Conservation (phyloP, 2,797 vertebrate species). For the Myotis vivesi region DNA sequence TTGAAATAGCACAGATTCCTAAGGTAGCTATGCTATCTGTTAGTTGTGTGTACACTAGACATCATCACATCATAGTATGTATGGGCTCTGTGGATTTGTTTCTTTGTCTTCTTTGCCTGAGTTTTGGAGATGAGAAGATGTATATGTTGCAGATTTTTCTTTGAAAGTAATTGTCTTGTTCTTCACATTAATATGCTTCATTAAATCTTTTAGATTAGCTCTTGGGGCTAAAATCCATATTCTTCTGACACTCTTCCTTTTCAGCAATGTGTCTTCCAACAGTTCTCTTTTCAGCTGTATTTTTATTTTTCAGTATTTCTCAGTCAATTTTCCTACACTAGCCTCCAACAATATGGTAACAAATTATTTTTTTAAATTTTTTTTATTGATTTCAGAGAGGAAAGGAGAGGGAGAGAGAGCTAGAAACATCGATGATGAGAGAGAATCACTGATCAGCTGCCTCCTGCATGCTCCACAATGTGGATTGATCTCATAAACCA, state of each 20-base stretch:
- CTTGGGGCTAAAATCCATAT: slow-evolving; percentile 56
- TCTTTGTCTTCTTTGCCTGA: not conserved
- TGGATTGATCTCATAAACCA: no score
- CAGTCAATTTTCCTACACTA: not conserved
- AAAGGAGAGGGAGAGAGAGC: no score
- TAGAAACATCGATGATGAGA: no score
- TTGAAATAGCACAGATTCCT: not conserved
- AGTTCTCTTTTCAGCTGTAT: not conserved
- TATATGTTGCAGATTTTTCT: slow-evolving; percentile 33
- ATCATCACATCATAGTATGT: not conserved
- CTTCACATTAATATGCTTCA: slow-evolving; percentile 42
- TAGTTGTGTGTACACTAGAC: not conserved
- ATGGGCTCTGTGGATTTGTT: not conserved
- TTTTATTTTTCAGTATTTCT: slow-evolving; percentile 38
- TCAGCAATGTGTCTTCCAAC: not conserved
- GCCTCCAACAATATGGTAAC: not conserved
- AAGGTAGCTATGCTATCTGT: not conserved
- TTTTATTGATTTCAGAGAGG: no score
- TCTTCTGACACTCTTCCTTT: slow-evolving; percentile 24
- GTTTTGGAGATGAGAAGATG: slow-evolving; percentile 40
- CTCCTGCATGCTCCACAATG: no score
- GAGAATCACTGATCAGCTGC: no score
- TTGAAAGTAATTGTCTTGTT: slow-evolving; percentile 52
- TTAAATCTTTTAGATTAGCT: slow-evolving; percentile 55
- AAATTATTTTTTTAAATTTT: not conserved